A percentile compares a stretch with the other conserved stretches of the same genome.
These are phyloP conservation scores for Corythaixoides concolor DNA, from an alignment of 2,113 vertebrate species.

Conservation along the genomic window DNA sequence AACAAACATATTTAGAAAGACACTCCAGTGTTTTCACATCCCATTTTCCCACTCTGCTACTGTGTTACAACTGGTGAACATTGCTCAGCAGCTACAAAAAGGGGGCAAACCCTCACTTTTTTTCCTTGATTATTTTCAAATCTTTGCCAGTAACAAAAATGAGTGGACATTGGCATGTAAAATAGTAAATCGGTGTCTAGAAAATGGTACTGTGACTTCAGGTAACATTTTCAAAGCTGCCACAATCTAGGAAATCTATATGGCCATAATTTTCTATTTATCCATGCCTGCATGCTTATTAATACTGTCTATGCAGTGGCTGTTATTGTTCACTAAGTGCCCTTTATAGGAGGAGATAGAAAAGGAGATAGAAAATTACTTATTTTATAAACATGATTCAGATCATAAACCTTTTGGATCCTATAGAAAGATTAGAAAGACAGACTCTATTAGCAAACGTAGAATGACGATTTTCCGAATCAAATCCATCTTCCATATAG, in stretches of 20 bases:
- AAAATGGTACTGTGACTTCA: neutral
- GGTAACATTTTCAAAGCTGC: neutral
- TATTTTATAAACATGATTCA: neutral
- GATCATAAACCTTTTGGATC: neutral
- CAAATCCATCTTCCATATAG: neutral
- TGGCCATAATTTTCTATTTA: neutral
- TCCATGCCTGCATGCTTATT: neutral
- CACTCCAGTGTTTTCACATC: neutral
- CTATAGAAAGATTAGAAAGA: neutral
- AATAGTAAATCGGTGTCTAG: neutral
- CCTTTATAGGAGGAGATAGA: neutral
- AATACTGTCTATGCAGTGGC: neutral
- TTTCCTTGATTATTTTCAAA: neutral
- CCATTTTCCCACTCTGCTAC: neutral
- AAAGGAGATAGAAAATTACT: neutral
- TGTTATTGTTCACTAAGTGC: neutral
- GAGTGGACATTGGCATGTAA: neutral
- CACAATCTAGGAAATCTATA: neutral
- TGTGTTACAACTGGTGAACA: neutral
- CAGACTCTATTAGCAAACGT: neutral
- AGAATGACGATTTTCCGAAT: neutral
- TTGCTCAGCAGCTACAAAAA: neutral
- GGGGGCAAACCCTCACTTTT: accelerated
- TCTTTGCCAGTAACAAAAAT: neutral
- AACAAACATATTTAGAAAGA: neutral